These are phyloP conservation scores for Creontiades dilutus DNA, from an alignment of 2,888 invertebrate species.

Conservation along the genomic window DNA sequence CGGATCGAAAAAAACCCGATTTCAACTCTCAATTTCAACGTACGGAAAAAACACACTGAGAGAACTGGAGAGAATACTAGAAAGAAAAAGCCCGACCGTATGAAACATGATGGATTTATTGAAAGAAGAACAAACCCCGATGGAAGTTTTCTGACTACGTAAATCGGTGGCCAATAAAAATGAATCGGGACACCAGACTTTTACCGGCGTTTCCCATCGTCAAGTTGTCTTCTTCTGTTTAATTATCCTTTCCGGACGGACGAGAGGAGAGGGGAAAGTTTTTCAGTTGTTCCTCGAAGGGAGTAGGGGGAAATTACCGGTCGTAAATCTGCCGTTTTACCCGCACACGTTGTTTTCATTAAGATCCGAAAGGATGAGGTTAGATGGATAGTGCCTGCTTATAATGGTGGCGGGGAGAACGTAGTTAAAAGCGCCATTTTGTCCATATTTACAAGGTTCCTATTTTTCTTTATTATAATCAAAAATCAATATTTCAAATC, in stretches of 20 bases:
- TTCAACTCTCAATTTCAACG: background rate
- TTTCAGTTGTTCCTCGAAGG: background rate
- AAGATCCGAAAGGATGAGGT: background rate
- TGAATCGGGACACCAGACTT: background rate
- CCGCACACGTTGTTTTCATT: conserved; percentile 5
- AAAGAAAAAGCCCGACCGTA: background rate
- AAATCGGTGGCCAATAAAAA: background rate
- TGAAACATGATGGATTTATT: conserved; percentile 3
- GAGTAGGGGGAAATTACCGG: background rate
- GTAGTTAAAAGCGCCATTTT: no score
- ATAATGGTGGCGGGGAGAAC: no score
- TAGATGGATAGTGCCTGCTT: no score
- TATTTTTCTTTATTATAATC: no score
- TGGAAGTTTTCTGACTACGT: conserved; percentile 11
- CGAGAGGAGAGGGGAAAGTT: background rate
- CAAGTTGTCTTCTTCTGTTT: conserved; percentile 5
- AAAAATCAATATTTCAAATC: no score
- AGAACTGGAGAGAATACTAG: background rate
- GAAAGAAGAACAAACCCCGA: background rate
- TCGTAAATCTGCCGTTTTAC: background rate
- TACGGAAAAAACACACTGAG: background rate
- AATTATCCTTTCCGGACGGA: background rate
- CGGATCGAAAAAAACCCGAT: background rate
- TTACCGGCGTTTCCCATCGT: conserved; percentile 3
- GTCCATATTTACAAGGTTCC: no score